Evolutionary conservation across 2,797 vertebrate species (phyloP).

Genomic region (Sebastes nivosus): DNA sequence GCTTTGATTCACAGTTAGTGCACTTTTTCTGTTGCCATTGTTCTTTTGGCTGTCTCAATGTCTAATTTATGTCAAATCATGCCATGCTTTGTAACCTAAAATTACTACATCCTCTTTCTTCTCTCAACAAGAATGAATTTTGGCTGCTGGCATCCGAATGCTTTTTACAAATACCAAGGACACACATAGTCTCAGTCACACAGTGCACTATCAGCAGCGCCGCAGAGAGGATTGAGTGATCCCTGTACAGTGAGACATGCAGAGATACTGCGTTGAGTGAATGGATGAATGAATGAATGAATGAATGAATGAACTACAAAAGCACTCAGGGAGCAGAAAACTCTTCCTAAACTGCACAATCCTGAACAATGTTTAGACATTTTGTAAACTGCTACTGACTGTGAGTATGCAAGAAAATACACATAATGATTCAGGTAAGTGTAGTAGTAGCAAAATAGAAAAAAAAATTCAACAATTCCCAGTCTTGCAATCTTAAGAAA

Average conservation of each 20-base stretch:
- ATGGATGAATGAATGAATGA: neutral
- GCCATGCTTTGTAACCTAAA: slow-evolving; percentile 43
- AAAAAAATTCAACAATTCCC: neutral
- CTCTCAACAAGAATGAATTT: slow-evolving; percentile 27
- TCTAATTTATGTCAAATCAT: slow-evolving; percentile 47
- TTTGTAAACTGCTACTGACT: neutral
- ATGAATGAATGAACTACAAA: neutral
- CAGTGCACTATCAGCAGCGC: slow-evolving; percentile 4
- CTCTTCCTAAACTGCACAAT: neutral
- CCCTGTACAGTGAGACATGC: slow-evolving; percentile 1
- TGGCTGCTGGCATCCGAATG: slow-evolving; percentile 40
- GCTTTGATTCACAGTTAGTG: slow-evolving; percentile 34
- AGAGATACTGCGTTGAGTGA: neutral
- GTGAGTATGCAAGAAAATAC: neutral
- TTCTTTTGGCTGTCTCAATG: slow-evolving; percentile 23
- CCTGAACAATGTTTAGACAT: neutral
- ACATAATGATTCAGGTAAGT: neutral
- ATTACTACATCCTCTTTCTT: slow-evolving; percentile 27
- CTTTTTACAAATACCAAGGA: slow-evolving; percentile 43
- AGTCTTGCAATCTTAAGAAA: neutral
- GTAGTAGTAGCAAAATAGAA: neutral
- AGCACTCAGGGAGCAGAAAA: neutral
- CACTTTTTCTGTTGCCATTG: slow-evolving; percentile 21
- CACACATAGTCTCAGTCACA: slow-evolving; percentile 34
- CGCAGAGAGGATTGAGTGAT: slow-evolving; percentile 7